phyloP scores from a whole-genome alignment of 2,113 vertebrate genomes.

The Enhydra lutris region DNA sequence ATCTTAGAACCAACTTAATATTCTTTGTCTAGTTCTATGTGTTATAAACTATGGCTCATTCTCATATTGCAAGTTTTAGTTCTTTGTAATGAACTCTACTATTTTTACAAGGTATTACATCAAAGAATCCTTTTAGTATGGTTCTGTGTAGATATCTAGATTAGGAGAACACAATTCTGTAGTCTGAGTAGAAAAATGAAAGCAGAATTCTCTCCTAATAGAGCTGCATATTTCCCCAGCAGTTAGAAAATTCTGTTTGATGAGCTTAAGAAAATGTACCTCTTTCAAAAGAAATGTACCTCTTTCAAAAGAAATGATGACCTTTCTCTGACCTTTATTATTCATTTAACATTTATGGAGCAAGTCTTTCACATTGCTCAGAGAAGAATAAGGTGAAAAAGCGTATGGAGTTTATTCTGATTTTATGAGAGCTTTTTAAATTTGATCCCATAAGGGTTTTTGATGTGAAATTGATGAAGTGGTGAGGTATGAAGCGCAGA shows the following conservation, averaged over 20 bases:
- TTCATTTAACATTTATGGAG: constrained; percentile 34
- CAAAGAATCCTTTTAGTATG: neutral
- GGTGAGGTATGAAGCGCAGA: neutral
- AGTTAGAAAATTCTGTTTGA: neutral
- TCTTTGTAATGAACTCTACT: neutral
- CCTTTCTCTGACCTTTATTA: constrained; percentile 39
- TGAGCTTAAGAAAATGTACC: neutral
- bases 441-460: neutral
- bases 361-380: constrained; percentile 10
- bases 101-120: neutral
- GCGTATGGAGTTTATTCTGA: neutral
- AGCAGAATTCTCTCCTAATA: neutral
- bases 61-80: neutral
- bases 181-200: neutral
- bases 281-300: neutral
- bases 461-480: neutral
- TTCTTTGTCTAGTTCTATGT: neutral
- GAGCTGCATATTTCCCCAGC: neutral
- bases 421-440: constrained; percentile 35
- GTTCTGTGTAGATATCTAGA: neutral
- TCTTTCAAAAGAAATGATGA: constrained; percentile 23
- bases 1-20: neutral
- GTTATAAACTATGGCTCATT: neutral
- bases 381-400: constrained; percentile 20
- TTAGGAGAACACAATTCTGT: neutral